Conservation (phyloP, 2,888 invertebrate genomes). For the Orthosia cruda region DNA sequence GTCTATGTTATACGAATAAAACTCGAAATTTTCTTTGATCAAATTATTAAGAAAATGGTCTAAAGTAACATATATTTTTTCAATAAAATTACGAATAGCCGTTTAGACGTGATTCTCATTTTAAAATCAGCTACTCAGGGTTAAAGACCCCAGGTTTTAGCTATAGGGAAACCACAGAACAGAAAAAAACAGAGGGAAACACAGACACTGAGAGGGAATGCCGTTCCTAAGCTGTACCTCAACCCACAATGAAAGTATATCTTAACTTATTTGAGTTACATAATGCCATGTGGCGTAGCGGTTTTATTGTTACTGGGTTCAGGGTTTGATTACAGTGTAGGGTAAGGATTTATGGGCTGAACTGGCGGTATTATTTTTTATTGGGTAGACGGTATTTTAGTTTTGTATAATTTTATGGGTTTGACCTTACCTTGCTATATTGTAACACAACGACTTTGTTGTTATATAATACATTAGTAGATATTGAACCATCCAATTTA, state of each 20-base stretch:
- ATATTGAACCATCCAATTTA: neutral
- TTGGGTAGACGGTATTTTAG: slow-evolving; percentile 10
- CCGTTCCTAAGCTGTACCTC: no score
- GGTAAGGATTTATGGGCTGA: slow-evolving; percentile 19
- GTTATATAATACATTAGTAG: neutral
- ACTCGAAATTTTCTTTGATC: no score
- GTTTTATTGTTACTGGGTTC: slow-evolving; percentile 34
- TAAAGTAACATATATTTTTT: no score
- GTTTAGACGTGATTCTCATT: no score
- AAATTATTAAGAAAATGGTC: no score
- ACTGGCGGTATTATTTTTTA: slow-evolving; percentile 34
- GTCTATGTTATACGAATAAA: no score
- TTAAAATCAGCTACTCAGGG: no score
- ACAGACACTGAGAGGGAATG: no score
- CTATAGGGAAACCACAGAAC: no score
- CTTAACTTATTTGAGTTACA: slow-evolving; percentile 14
- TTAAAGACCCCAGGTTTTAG: no score
- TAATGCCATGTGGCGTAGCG: slow-evolving; percentile 18
- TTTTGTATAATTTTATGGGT: slow-evolving; percentile 19
- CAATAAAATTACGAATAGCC: no score
- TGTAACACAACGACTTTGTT: neutral
- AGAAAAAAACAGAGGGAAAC: no score
- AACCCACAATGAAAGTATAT: neutral
- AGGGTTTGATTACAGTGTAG: slow-evolving; percentile 31
- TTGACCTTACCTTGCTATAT: slow-evolving; percentile 10